A percentile compares a stretch with the other conserved stretches of the same genome.
Evolutionary conservation across 2,113 vertebrate genomes (phyloP).

Genomic region (Gopherus evgoodei): DNA sequence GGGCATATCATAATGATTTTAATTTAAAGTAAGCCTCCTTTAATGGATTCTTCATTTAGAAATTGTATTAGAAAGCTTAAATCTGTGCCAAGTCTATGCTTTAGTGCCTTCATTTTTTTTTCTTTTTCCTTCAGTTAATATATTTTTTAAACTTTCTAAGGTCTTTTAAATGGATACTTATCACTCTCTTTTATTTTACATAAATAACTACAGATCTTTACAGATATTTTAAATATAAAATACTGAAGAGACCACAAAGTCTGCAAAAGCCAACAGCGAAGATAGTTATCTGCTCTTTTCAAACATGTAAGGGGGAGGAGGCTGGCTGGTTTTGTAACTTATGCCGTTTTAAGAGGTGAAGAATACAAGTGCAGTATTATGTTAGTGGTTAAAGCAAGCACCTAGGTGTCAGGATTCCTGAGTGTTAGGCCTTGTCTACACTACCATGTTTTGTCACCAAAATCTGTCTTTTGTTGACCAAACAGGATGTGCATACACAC

Average conservation of each 20-base stretch:
- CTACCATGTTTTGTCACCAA: too few species aligned
- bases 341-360: background rate
- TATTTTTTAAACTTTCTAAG: background rate
- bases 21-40: background rate
- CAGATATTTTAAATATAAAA: slow-evolving; percentile 27
- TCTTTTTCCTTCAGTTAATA: background rate
- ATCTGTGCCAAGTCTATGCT: background rate
- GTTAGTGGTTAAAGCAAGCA: background rate
- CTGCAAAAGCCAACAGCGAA: background rate
- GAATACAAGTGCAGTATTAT: background rate
- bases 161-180: background rate
- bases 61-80: background rate
- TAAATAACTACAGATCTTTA: background rate
- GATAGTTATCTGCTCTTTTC: slow-evolving; percentile 20
- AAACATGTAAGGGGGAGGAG: background rate
- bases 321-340: slow-evolving; percentile 12
- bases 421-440: too few species aligned
- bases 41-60: background rate
- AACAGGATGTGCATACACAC: too few species aligned
- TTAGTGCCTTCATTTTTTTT: background rate
- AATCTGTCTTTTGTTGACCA: too few species aligned
- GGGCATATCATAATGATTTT: background rate
- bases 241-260: background rate
- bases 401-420: accelerated
- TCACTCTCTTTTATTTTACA: background rate